A percentile compares a stretch with the other conserved stretches of the same genome.
These are phyloP conservation scores for Dryococelus australis DNA, from an alignment of 2,888 invertebrate genomes.

Conservation along the genomic window DNA sequence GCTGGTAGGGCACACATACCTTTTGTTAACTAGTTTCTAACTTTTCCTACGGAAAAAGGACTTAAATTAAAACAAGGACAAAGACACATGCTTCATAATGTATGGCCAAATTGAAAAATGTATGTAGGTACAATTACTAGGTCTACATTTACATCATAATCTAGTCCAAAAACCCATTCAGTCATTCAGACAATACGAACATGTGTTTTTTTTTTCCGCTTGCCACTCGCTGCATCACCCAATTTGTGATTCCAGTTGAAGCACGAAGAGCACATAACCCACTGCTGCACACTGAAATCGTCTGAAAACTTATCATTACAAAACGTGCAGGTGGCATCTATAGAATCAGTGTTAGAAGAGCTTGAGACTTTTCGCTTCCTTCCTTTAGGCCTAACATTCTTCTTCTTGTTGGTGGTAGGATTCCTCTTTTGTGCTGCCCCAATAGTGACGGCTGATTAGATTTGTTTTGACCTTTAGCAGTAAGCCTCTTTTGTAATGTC, in stretches of 20 bases:
- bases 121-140: too few species aligned
- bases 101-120: background rate
- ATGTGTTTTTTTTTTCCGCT: background rate
- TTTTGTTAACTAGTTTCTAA: too few species aligned
- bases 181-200: background rate
- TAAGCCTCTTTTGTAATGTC: background rate
- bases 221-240: background rate
- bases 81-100: conserved; percentile 5
- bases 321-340: background rate
- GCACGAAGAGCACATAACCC: too few species aligned
- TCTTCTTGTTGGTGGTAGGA: too few species aligned
- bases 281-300: background rate
- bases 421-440: too few species aligned
- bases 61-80: background rate
- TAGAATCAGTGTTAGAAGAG: background rate
- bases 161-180: background rate
- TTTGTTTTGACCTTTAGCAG: too few species aligned
- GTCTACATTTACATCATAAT: too few species aligned
- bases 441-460: too few species aligned
- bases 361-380: conserved; percentile 7
- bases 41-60: too few species aligned
- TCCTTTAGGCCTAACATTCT: background rate
- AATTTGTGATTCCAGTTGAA: too few species aligned
- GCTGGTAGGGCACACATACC: too few species aligned
- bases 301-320: background rate